Conservation (phyloP, 2,797 vertebrate genomes). For the Diglossa cyanea region DNA sequence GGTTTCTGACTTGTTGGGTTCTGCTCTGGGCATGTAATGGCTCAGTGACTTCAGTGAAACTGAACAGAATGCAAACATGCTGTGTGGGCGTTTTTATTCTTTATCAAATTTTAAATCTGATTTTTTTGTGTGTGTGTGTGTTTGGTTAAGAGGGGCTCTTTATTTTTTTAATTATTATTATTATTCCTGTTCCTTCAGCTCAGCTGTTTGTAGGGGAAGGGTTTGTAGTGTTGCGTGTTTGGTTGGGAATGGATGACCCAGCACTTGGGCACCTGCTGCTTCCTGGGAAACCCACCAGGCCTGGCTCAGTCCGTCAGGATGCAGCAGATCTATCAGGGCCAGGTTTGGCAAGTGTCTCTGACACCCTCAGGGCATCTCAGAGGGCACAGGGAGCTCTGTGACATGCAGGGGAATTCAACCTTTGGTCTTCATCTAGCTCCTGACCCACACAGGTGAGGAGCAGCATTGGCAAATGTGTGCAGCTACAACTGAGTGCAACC, state of each 20-base stretch:
- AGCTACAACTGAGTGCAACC: neutral
- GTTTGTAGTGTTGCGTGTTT: fast-evolving
- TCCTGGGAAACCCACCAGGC: neutral
- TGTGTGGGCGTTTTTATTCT: neutral
- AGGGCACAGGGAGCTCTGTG: neutral
- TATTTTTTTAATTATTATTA: no score
- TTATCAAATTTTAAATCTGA: neutral
- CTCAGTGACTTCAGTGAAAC: neutral
- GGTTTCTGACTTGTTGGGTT: neutral
- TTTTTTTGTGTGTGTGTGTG: no score
- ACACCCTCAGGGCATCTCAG: neutral
- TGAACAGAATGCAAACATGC: neutral
- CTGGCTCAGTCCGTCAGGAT: neutral
- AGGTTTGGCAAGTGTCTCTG: neutral
- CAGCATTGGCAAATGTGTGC: neutral
- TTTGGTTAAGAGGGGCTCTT: fast-evolving
- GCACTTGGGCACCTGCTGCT: neutral
- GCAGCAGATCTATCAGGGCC: neutral
- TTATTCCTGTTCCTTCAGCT: neutral
- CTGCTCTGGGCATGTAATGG: neutral
- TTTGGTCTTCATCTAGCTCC: neutral
- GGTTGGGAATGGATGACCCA: neutral
- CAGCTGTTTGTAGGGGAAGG: neutral
- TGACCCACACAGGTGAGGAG: neutral
- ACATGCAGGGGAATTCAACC: neutral